phyloP scores from a whole-genome alignment of 2,888 invertebrate species.

The Tipula confusa region DNA sequence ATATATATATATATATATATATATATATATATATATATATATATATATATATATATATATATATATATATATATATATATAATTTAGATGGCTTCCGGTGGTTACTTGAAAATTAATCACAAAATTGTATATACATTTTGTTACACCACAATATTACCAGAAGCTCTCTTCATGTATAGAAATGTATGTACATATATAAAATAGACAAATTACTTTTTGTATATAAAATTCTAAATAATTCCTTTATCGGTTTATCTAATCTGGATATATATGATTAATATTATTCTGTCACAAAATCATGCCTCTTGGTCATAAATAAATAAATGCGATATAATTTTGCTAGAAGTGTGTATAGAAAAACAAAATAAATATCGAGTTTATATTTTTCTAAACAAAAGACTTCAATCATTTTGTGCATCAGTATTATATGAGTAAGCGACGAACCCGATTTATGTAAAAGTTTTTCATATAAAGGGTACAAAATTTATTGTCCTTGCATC shows the following conservation, averaged over 20 bases:
- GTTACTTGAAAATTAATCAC: slow-evolving; percentile 12
- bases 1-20: background rate
- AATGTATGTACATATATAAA: background rate
- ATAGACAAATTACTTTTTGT: background rate
- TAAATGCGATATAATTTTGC: background rate
- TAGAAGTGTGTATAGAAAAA: background rate
- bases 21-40: background rate
- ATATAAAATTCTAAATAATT: background rate
- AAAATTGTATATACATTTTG: background rate
- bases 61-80: background rate
- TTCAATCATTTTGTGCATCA: background rate
- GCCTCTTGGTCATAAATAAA: background rate
- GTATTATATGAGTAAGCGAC: background rate
- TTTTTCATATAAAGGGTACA: background rate
- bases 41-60: background rate
- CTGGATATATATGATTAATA: background rate
- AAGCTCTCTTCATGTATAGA: background rate
- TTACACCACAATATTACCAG: background rate
- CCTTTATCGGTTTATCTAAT: slow-evolving; percentile 3
- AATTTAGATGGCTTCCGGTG: slow-evolving; percentile 9
- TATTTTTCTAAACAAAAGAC: background rate
- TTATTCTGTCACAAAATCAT: background rate
- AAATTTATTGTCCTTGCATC: background rate
- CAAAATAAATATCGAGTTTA: background rate
- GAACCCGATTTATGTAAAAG: background rate